These are phyloP conservation scores for Phocoena sinus DNA, from an alignment of 2,113 vertebrate species.

Conservation along the genomic window DNA sequence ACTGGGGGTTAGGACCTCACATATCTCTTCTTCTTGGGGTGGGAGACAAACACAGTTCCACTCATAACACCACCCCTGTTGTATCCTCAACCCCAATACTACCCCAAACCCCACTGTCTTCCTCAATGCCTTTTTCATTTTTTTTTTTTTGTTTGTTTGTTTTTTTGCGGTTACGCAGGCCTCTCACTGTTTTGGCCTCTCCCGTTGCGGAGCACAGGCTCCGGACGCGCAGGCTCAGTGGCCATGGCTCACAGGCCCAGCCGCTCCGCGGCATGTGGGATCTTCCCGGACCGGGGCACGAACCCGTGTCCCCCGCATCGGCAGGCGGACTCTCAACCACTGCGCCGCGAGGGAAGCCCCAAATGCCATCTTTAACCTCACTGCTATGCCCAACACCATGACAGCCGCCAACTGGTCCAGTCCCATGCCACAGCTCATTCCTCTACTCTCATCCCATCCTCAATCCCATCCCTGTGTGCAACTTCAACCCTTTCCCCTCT, in stretches of 20 bases:
- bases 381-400: background rate
- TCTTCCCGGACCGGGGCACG: no score
- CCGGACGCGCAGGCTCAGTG: no score
- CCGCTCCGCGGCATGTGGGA: no score
- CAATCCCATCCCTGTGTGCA: background rate
- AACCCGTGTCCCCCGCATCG: no score
- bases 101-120: background rate
- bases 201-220: no score
- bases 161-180: no score
- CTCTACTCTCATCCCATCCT: background rate
- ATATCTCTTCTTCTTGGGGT: background rate
- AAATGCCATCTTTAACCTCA: background rate
- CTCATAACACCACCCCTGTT: no score
- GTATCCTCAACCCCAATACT: background rate
- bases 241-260: no score
- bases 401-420: background rate
- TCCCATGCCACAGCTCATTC: accelerated
- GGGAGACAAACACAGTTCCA: background rate
- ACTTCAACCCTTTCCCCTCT: background rate
- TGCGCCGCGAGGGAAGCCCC: background rate
- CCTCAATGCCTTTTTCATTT: background rate
- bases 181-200: no score
- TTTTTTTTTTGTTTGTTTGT: no score
- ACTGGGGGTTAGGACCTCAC: background rate
- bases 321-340: no score